Evolutionary conservation across 2,888 invertebrate species (phyloP).

Genomic region (Agriopis marginaria): DNA sequence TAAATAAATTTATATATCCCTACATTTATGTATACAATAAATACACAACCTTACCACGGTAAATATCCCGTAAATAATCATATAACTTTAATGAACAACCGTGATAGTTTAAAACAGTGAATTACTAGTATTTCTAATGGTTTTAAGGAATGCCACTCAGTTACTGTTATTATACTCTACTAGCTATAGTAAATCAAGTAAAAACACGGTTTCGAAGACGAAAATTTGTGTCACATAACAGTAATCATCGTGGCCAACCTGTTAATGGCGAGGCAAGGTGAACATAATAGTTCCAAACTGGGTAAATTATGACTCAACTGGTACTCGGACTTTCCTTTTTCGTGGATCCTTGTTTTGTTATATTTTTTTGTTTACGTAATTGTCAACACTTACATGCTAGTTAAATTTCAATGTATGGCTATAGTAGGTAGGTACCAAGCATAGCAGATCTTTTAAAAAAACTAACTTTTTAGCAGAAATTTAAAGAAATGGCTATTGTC

Average conservation of each 20-base stretch:
- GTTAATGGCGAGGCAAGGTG: conserved; percentile 52
- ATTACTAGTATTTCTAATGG: too few species aligned
- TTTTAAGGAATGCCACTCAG: too few species aligned
- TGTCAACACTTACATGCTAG: background rate
- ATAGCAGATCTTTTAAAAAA: too few species aligned
- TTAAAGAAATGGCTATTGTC: too few species aligned
- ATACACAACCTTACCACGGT: too few species aligned
- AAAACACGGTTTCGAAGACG: conserved; percentile 53
- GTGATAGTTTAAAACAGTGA: too few species aligned
- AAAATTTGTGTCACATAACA: conserved; percentile 72
- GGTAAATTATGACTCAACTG: conserved; percentile 40
- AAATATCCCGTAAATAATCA: too few species aligned
- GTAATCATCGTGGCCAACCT: conserved; percentile 72
- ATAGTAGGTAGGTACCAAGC: background rate
- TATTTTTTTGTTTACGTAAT: background rate
- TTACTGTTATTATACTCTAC: conserved; percentile 1
- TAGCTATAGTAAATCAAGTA: conserved; percentile 38
- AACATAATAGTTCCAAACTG: conserved; percentile 28
- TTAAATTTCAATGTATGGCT: background rate
- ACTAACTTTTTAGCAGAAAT: too few species aligned
- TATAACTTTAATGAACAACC: too few species aligned
- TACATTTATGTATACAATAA: too few species aligned
- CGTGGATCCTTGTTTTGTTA: background rate
- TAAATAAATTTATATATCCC: too few species aligned
- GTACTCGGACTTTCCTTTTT: conserved; percentile 29